A percentile compares a stretch with the other conserved stretches of the same genome.
Evolutionary conservation across 1,140 invertebrate genomes (phyloP).

Genomic region (Riptortus pedestris): DNA sequence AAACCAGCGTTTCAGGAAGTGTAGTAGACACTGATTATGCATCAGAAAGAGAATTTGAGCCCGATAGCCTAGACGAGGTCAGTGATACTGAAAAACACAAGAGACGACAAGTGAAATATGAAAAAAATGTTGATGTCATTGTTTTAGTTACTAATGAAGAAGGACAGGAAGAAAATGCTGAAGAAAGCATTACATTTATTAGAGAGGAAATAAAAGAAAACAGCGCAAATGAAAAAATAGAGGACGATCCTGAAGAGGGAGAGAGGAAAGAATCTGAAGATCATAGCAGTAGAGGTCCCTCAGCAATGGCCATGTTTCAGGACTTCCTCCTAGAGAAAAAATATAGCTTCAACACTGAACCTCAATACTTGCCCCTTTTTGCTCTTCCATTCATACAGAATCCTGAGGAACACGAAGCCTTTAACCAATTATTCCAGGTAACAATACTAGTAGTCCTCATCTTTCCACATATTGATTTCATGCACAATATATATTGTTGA

Average conservation of each 20-base stretch:
- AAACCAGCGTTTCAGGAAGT: neutral
- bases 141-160: neutral
- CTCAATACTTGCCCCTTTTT: constrained; percentile 47
- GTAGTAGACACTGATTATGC: neutral
- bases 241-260: constrained; percentile 1
- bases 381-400: constrained; percentile 47
- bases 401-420: constrained; percentile 45
- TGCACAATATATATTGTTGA: no score
- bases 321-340: constrained; percentile 44
- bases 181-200: neutral
- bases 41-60: neutral
- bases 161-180: neutral
- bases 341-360: constrained; percentile 42
- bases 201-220: neutral
- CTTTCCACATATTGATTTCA: no score
- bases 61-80: neutral
- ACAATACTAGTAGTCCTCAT: constrained; percentile 19
- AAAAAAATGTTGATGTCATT: neutral
- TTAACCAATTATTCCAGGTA: constrained; percentile 45
- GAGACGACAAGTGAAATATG: neutral
- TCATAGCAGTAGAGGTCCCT: neutral
- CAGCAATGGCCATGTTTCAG: constrained; percentile 42
- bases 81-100: neutral
- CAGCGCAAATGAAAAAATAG: constrained; percentile 19
- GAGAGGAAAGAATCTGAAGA: neutral